These are phyloP conservation scores for Callospermophilus lateralis DNA, from an alignment of 2,113 vertebrate genomes.

Conservation along the genomic window DNA sequence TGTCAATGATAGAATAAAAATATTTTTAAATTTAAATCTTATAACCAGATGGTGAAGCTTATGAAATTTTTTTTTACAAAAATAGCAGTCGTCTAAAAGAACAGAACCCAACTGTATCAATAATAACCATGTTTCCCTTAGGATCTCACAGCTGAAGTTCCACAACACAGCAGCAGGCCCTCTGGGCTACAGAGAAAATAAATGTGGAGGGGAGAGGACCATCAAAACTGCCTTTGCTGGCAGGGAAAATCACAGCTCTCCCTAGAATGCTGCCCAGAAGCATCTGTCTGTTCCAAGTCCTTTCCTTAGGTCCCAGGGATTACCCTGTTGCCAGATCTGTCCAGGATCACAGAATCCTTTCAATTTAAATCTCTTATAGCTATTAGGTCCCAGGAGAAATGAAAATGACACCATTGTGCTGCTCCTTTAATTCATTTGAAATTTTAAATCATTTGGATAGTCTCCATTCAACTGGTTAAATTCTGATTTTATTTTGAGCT, in stretches of 20 bases:
- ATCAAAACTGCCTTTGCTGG: neutral
- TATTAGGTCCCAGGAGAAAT: neutral
- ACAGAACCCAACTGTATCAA: neutral
- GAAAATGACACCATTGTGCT: neutral
- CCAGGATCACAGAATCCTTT: slow-evolving; percentile 38
- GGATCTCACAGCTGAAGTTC: neutral
- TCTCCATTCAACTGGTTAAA: neutral
- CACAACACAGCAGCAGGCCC: neutral
- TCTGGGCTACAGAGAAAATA: neutral
- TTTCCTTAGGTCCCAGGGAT: neutral
- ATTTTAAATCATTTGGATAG: neutral
- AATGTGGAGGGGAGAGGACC: neutral
- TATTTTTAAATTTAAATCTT: slow-evolving; percentile 52
- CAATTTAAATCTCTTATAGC: neutral
- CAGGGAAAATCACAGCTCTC: neutral
- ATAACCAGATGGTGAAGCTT: neutral
- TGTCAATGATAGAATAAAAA: slow-evolving; percentile 41
- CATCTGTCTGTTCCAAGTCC: neutral
- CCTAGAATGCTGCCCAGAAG: neutral
- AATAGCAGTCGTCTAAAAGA: slow-evolving; percentile 1
- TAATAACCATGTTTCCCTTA: neutral
- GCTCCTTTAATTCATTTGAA: neutral
- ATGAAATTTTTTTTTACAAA: neutral
- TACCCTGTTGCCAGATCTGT: neutral
- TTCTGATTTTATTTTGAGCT: slow-evolving; percentile 6